phyloP scores from a whole-genome alignment of 2,888 invertebrate species.

The Ceraclea dissimilis region DNA sequence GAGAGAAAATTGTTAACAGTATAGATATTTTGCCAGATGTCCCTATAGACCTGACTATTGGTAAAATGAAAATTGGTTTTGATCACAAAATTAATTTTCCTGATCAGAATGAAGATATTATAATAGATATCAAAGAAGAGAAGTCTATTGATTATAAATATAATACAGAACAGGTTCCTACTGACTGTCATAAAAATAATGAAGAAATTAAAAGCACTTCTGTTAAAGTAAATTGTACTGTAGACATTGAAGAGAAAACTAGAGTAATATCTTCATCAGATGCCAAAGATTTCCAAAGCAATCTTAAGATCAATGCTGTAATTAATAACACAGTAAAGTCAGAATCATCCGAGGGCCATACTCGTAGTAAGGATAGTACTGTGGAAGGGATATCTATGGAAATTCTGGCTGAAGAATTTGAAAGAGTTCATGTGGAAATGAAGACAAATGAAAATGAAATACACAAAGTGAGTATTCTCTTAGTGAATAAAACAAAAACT shows the following conservation, averaged over 20 bases:
- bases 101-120: not conserved
- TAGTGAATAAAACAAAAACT: slow-evolving; percentile 22
- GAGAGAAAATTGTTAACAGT: slow-evolving; percentile 17
- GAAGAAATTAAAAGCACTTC: slow-evolving; percentile 12
- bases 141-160: not conserved
- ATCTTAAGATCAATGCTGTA: slow-evolving; percentile 20
- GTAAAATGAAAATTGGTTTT: not conserved
- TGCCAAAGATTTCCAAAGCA: slow-evolving; percentile 7
- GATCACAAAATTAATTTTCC: not conserved
- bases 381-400: slow-evolving; percentile 22
- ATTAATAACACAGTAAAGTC: slow-evolving; percentile 15
- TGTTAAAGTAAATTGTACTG: slow-evolving; percentile 18
- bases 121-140: not conserved
- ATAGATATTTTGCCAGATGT: not conserved
- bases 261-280: slow-evolving; percentile 8
- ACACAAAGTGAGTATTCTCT: slow-evolving; percentile 24
- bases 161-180: not conserved
- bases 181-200: not conserved
- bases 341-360: not conserved
- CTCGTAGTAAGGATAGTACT: slow-evolving; percentile 10
- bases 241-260: slow-evolving; percentile 16
- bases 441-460: slow-evolving; percentile 23
- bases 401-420: slow-evolving; percentile 23
- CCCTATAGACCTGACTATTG: slow-evolving; percentile 10
- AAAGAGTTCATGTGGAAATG: slow-evolving; percentile 25